A percentile compares a stretch with the other conserved stretches of the same genome.
phyloP scores from a whole-genome alignment of 2,797 vertebrate genomes.

The Champsocephalus esox region DNA sequence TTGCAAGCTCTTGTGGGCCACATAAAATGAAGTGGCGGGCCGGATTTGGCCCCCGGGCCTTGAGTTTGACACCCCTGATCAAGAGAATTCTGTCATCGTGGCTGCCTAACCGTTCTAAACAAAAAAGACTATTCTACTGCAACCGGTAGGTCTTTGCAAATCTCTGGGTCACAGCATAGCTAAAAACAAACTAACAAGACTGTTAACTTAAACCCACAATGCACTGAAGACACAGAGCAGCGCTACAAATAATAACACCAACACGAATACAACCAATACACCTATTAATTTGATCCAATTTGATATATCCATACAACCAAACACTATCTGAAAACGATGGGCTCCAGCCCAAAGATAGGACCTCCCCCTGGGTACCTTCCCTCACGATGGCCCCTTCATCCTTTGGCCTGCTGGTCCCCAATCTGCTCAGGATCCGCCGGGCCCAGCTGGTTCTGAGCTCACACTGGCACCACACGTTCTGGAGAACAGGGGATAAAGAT shows the following conservation, averaged over 20 bases:
- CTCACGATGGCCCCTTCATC: slow-evolving; percentile 70
- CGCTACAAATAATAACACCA: background rate
- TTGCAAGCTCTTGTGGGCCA: no score
- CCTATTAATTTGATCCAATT: slow-evolving; percentile 17
- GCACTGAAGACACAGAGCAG: background rate
- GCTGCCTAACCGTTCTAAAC: no score
- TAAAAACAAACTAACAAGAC: background rate
- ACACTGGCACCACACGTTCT: slow-evolving; percentile 59
- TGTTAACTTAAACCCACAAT: background rate
- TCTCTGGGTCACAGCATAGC: background rate
- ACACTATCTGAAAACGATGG: slow-evolving; percentile 76
- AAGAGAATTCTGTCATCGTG: no score
- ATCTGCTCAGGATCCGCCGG: slow-evolving; percentile 82
- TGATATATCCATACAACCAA: slow-evolving; percentile 38
- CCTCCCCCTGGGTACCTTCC: slow-evolving; percentile 67
- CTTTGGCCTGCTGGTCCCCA: slow-evolving; percentile 80
- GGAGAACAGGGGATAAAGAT: slow-evolving; percentile 51
- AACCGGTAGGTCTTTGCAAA: background rate
- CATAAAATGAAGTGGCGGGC: no score
- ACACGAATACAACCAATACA: slow-evolving; percentile 1
- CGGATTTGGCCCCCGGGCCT: no score
- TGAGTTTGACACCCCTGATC: no score
- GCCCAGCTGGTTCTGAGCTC: slow-evolving; percentile 66
- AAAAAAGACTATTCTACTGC: no score
- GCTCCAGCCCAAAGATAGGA: slow-evolving; percentile 64